A percentile compares a stretch with the other conserved stretches of the same genome.
phyloP scores from a whole-genome alignment of 1,140 invertebrate genomes.

The Carposina sasakii region DNA sequence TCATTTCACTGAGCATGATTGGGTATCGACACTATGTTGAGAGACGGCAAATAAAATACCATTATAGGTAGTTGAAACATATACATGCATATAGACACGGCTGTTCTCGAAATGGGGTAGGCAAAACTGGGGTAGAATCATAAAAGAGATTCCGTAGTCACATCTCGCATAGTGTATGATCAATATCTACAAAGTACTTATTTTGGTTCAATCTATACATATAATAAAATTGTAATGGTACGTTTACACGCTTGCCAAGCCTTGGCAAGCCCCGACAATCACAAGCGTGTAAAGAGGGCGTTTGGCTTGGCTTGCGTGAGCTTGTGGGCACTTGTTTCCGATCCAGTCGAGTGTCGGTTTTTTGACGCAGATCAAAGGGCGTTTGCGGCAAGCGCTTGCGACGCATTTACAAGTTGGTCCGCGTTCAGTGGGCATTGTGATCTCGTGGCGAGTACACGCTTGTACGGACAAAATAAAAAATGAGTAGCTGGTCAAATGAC shows the following conservation, averaged over 20 bases:
- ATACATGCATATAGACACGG: too few relatives aligned
- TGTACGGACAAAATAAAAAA: constrained; percentile 3
- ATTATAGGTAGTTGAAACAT: too few relatives aligned
- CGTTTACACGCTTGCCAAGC: constrained; percentile 19
- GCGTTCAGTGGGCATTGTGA: constrained; percentile 12
- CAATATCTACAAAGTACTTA: too few relatives aligned
- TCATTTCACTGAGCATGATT: too few relatives aligned
- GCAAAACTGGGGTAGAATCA: too few relatives aligned
- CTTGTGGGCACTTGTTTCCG: constrained; percentile 11
- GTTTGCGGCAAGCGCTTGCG: constrained; percentile 15
- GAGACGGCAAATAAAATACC: too few relatives aligned
- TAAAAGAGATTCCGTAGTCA: too few relatives aligned
- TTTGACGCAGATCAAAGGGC: constrained; percentile 19
- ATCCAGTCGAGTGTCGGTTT: constrained; percentile 22
- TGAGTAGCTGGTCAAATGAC: constrained; percentile 16
- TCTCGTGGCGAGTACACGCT: constrained; percentile 7
- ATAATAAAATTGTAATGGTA: too few relatives aligned
- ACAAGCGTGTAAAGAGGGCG: constrained; percentile 19
- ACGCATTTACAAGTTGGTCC: constrained; percentile 8
- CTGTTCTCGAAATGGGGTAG: too few relatives aligned
- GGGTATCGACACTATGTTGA: too few relatives aligned
- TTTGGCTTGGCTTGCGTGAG: constrained; percentile 18
- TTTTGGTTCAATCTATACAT: too few relatives aligned
- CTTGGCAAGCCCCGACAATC: constrained; percentile 1
- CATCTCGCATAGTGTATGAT: too few relatives aligned